Evolutionary conservation across 2,888 invertebrate genomes (phyloP), one percentile per base, ranked within the genome.

Genomic region (Caenorhabditis angaria): DNA sequence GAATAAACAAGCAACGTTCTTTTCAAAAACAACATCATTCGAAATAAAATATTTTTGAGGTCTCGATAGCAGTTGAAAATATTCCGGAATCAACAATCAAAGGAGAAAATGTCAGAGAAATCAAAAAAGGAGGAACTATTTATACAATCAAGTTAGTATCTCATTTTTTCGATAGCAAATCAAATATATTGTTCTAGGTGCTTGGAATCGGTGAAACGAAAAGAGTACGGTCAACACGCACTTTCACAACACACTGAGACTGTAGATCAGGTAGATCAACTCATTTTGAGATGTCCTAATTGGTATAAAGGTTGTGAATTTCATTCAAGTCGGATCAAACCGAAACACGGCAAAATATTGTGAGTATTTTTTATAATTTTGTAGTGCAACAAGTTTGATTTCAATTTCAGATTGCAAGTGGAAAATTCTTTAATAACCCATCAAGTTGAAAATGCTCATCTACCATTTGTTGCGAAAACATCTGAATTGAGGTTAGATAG

Each of bases 221-320:
- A 28, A 0, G 77, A 77, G 41, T 68, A 63, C 41, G 69, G 63
- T 1, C 62, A 64, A 47, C 77, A 77, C 50, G 56, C 61, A 24
- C 41, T 65, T 12, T 72, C 72, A 3, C 66, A 77, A 58, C 77
- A 77, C 47, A 66, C 69, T 47, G 47, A 58, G 5, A 48, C 71
- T 4, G 48, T 72, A 20, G 72, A 77, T 57, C 63, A 65, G n/a
- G 8, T 77, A 51, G 55, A 66, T 60, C 63, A 75, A 41, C 18
- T 71, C 32, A n/a, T 75, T n/a, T 55, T 74, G 4, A 63, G 78
- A 28, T 78, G 78, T 64, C 78, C 78, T 0, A 78, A 78, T 50
- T 78, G 75, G 75, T 27, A 55, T 12, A 63, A 65, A 14, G 78
- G 78, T 10, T 75, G 74, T 50, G 20, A 32, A 4, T 75, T 75